Percentiles rank a stretch among this genome's conserved stretches.
These are phyloP conservation scores for Eustalomyia histrio DNA, from an alignment of 2,888 invertebrate species.

Conservation along the genomic window DNA sequence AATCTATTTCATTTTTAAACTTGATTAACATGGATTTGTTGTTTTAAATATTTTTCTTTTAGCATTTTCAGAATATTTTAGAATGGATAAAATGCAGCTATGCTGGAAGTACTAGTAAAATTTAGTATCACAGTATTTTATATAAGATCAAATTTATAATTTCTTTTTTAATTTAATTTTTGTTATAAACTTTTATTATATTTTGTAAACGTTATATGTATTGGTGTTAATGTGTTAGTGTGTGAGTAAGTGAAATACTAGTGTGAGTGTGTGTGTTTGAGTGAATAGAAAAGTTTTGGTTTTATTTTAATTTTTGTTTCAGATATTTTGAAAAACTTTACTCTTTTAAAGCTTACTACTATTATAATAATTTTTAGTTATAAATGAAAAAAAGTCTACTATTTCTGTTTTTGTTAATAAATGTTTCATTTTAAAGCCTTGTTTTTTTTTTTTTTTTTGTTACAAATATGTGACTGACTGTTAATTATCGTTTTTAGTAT, in stretches of 20 bases:
- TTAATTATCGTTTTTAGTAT: constrained; percentile 5
- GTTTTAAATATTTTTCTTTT: constrained; percentile 66
- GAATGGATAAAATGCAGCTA: constrained; percentile 80
- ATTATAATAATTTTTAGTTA: constrained; percentile 31
- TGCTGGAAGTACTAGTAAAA: constrained; percentile 80
- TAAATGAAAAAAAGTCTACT: constrained; percentile 42
- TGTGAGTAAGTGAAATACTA: background rate
- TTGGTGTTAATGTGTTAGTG: constrained; percentile 13
- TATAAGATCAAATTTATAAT: constrained; percentile 77
- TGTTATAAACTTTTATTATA: constrained; percentile 53
- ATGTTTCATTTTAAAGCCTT: constrained; percentile 59
- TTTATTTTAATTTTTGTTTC: constrained; percentile 29
- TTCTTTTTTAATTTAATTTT: constrained; percentile 63
- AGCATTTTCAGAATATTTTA: constrained; percentile 78
- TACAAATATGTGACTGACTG: constrained; percentile 36
- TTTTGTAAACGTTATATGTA: constrained; percentile 49
- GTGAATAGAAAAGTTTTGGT: background rate
- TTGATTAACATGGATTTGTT: constrained; percentile 59
- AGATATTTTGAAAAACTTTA: background rate
- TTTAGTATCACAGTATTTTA: constrained; percentile 80
- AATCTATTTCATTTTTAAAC: constrained; percentile 59
- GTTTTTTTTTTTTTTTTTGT: constrained; percentile 34
- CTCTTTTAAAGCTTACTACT: constrained; percentile 50
- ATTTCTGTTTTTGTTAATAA: constrained; percentile 42
- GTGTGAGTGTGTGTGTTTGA: background rate